phyloP scores from a whole-genome alignment of 1,140 invertebrate genomes.

The Papilio dardanus region DNA sequence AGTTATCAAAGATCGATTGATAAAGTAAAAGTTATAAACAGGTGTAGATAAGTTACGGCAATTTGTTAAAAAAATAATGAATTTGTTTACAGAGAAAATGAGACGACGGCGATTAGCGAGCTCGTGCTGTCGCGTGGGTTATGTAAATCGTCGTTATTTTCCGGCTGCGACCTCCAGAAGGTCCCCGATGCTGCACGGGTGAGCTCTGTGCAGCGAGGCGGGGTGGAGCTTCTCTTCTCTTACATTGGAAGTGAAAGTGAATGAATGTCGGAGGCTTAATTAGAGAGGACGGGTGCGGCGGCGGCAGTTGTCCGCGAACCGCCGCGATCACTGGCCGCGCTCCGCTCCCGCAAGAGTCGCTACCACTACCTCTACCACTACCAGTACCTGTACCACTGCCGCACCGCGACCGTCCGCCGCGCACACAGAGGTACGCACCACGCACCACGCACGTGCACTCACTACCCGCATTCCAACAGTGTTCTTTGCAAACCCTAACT shows the following conservation, averaged over 20 bases:
- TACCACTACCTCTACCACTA: slow-evolving; percentile 12
- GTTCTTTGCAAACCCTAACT: slow-evolving; percentile 15
- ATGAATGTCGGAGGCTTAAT: slow-evolving; percentile 80
- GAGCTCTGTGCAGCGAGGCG: slow-evolving; percentile 59
- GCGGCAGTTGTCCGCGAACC: slow-evolving; percentile 73
- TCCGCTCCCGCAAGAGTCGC: slow-evolving; percentile 50
- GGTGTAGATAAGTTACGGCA: neutral
- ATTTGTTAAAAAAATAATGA: neutral
- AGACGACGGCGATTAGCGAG: slow-evolving; percentile 23
- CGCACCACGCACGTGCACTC: slow-evolving; percentile 43
- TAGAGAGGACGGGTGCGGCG: slow-evolving; percentile 76
- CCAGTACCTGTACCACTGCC: no score
- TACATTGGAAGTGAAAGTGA: slow-evolving; percentile 81
- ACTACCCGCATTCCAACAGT: slow-evolving; percentile 39
- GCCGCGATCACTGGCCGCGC: slow-evolving; percentile 66
- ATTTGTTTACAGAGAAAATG: neutral
- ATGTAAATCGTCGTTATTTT: slow-evolving; percentile 70
- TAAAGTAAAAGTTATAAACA: slow-evolving; percentile 7
- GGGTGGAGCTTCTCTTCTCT: slow-evolving; percentile 67
- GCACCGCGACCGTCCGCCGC: slow-evolving; percentile 47
- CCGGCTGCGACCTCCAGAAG: slow-evolving; percentile 78
- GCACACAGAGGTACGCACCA: slow-evolving; percentile 49
- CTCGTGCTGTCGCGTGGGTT: slow-evolving; percentile 44
- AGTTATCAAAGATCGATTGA: neutral
- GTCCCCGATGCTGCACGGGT: slow-evolving; percentile 54